Base-by-base conservation (phyloP, 2,888 invertebrate genomes). In the Epirrhoe alternata region DNA sequence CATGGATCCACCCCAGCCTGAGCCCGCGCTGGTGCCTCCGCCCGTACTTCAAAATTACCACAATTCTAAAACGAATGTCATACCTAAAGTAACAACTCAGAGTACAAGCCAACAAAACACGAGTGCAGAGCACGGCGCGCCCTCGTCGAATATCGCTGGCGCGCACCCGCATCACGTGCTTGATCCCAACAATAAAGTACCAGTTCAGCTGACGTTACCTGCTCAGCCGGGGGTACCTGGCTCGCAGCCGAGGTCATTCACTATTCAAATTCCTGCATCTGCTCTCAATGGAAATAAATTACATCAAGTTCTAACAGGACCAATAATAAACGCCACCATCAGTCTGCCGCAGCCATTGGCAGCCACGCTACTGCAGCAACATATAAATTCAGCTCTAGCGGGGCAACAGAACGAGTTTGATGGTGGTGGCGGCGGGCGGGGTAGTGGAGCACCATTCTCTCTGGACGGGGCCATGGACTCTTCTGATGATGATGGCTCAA, bases 211-310 rank as follows among this genome's bases (percentile, higher is more conserved):
- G 66, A 98, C 97, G 0, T 89, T 98, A 79, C 97, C 97, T 2
- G 95, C 97, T 49, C 97, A 97, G 81, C 95, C 96, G 1, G 96
- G 96, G 6, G 94, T 95, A 38, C 94, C 95, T 0, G 96, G 96
- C 71, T 94, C 95, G 17, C 95, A 95, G 74, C 95, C 95, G 31
- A 95, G 97, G 69, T 95, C 97, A 52, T 95, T 98, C 66, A 97
- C 97, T n/a, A 97, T 98, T 83, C 97, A 97, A 90, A 97, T 98
- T 78, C 97, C 98, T 68, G 97, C 97, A 30, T 96, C 97, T 10
- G 97, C 97, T 33, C 94, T 98, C 59, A 96, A 96, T 88, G 96
- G 96, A 82, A 94, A 95, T 78, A 95, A 94, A 78, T 83, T 95
- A 16, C 95, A 95, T 74, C 95, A 95, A 85, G 96, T 97, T 61